These are phyloP conservation scores for Phalacrocorax aristotelis DNA, from an alignment of 2,113 vertebrate genomes.

Conservation along the genomic window DNA sequence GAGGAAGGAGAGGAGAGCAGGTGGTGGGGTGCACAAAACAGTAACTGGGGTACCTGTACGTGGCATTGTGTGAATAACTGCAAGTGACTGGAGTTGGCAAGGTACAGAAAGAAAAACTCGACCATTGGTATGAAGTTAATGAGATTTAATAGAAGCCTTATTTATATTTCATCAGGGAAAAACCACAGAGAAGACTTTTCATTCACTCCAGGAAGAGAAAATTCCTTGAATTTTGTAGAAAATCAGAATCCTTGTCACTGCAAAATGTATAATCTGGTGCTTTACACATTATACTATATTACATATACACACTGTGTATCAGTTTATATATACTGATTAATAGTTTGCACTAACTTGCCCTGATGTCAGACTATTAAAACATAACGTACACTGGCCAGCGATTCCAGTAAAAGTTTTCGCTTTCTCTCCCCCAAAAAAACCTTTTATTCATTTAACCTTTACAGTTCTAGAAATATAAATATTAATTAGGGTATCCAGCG, in stretches of 20 bases:
- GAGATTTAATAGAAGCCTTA: background rate
- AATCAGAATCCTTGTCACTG: background rate
- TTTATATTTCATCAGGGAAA: background rate
- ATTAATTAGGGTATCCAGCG: background rate
- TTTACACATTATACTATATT: background rate
- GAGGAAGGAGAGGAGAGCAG: background rate
- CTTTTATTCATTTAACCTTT: background rate
- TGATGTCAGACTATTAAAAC: background rate
- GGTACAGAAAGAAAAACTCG: background rate
- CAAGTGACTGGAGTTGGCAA: background rate
- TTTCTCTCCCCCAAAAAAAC: background rate
- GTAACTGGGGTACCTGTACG: background rate
- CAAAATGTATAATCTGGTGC: background rate
- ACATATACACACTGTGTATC: background rate
- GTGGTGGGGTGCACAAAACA: background rate
- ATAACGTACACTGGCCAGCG: background rate
- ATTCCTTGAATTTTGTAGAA: background rate
- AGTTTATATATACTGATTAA: background rate
- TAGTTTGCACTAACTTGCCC: background rate
- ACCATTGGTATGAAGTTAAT: background rate
- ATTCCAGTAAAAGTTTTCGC: background rate
- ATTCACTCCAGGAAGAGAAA: background rate
- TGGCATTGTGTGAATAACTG: background rate
- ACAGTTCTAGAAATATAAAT: background rate
- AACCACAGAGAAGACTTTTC: background rate